These are phyloP conservation scores for Fulica atra DNA, from an alignment of 2,113 vertebrate species.

Conservation along the genomic window DNA sequence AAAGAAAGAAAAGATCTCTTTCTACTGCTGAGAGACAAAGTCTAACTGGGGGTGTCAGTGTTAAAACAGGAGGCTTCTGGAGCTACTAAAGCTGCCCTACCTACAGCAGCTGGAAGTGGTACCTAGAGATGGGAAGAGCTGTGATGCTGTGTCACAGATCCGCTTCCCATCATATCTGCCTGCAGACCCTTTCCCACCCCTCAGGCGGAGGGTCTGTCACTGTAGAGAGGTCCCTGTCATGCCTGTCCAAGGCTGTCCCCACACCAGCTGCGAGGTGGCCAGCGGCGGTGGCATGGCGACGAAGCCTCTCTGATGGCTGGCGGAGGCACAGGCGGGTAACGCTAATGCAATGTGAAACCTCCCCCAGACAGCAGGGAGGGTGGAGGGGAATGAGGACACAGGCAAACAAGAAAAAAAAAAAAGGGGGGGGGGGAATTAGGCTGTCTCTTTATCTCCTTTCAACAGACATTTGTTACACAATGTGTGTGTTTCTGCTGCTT, in stretches of 20 bases:
- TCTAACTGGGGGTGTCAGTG: not conserved
- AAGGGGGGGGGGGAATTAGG: not conserved
- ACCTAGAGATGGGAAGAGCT: not conserved
- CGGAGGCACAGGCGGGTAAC: not conserved
- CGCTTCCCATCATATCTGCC: not conserved
- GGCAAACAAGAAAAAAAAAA: not conserved
- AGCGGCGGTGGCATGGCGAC: accelerated
- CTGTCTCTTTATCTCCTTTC: conserved; percentile 37
- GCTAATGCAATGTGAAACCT: conserved; percentile 54
- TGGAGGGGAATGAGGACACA: conserved; percentile 32
- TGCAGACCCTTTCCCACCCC: not conserved
- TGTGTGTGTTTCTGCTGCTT: not conserved
- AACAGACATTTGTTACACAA: conserved; percentile 45
- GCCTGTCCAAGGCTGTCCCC: not conserved
- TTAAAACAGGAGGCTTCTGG: not conserved
- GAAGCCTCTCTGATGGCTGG: accelerated
- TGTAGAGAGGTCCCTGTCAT: not conserved
- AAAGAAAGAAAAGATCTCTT: not conserved
- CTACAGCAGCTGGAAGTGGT: not conserved
- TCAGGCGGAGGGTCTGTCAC: not conserved
- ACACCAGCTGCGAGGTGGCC: conserved; percentile 5
- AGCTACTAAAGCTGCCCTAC: not conserved
- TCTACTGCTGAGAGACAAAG: not conserved
- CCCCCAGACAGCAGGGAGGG: not conserved
- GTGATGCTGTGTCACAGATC: accelerated